These are phyloP conservation scores for Zenarchopterus dispar DNA, from an alignment of 2,797 vertebrate genomes.

Conservation along the genomic window DNA sequence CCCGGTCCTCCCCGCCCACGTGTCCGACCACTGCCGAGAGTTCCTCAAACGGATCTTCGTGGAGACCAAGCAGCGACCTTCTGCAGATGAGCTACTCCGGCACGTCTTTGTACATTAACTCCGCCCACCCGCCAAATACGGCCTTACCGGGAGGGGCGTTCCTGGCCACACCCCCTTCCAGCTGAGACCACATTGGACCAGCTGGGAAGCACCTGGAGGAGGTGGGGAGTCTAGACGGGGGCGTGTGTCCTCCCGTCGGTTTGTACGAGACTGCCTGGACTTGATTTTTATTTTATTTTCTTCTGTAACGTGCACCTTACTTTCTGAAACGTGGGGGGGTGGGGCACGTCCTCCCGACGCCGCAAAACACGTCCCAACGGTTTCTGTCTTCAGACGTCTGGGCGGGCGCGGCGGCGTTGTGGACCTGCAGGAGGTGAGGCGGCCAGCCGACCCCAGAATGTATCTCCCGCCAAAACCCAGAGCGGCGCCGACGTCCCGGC, in stretches of 20 bases:
- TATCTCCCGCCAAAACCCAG: constrained; percentile 74
- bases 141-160: constrained; percentile 57
- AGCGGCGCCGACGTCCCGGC: constrained; percentile 38
- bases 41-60: constrained; percentile 97
- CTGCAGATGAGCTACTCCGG: constrained; percentile 94
- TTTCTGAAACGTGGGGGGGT: constrained; percentile 81
- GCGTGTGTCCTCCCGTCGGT: constrained; percentile 44
- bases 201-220: constrained; percentile 26
- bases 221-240: constrained; percentile 6
- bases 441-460: constrained; percentile 73
- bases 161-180: constrained; percentile 47
- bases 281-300: constrained; percentile 38
- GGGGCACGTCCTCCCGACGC: constrained; percentile 81
- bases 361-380: constrained; percentile 59
- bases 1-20: constrained; percentile 92
- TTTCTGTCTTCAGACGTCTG: constrained; percentile 39
- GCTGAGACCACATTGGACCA: constrained; percentile 49
- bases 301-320: constrained; percentile 86
- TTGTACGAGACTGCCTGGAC: constrained; percentile 61
- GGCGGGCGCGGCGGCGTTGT: constrained; percentile 38
- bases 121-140: constrained; percentile 44
- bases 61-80: constrained; percentile 94
- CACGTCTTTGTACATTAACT: constrained; percentile 96
- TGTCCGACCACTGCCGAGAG: constrained; percentile 95
- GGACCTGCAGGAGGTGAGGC: constrained; percentile 59